Evolutionary conservation across 2,113 vertebrate genomes (phyloP).

Genomic region (Spilogale gracilis): DNA sequence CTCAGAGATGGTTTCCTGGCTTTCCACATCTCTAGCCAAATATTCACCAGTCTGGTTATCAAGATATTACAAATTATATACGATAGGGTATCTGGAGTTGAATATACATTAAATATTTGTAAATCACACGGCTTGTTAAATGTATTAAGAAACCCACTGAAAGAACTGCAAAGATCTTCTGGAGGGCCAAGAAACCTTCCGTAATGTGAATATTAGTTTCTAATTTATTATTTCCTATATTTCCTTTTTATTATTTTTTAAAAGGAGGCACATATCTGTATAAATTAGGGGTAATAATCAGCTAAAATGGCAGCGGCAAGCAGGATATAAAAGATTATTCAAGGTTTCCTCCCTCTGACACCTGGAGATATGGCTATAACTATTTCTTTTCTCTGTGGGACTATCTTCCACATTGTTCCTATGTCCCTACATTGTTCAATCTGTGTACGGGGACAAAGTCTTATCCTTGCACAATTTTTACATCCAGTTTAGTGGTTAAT

Average conservation of each 20-base stretch:
- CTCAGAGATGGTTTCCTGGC: neutral
- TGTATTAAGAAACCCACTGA: constrained; percentile 26
- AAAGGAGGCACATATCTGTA: neutral
- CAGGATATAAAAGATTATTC: neutral
- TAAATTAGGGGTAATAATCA: constrained; percentile 4
- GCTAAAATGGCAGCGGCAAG: constrained; percentile 16
- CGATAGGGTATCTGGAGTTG: neutral
- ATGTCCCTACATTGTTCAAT: neutral
- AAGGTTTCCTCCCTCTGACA: neutral
- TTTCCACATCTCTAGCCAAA: neutral
- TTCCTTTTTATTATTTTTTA: constrained; percentile 31
- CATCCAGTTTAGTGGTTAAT: constrained; percentile 23
- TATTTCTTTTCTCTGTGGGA: neutral
- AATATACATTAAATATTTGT: constrained; percentile 17
- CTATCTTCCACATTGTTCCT: too few relatives aligned
- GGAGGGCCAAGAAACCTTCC: neutral
- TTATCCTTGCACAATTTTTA: constrained; percentile 29
- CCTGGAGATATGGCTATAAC: neutral
- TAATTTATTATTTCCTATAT: neutral
- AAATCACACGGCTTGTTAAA: constrained; percentile 39
- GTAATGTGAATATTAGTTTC: constrained; percentile 9
- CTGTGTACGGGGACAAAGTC: neutral
- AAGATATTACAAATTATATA: neutral
- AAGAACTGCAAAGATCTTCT: neutral
- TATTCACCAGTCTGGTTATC: constrained; percentile 21